phyloP scores from a whole-genome alignment of 2,113 vertebrate species.

The Theristicus caerulescens region DNA sequence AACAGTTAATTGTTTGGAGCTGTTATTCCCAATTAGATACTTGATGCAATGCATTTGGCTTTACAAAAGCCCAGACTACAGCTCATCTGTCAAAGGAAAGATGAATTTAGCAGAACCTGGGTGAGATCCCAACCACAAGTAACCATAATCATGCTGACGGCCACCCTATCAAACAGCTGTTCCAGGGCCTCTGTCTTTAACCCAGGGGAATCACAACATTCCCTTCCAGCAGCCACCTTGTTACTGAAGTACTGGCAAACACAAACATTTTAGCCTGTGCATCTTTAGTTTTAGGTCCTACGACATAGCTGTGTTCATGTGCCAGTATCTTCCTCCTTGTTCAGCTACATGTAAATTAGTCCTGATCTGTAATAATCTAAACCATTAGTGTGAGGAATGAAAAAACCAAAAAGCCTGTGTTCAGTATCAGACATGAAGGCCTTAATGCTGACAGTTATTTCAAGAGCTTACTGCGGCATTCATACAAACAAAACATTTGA shows the following conservation, averaged over 20 bases:
- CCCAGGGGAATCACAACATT: neutral
- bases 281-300: neutral
- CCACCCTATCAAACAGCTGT: neutral
- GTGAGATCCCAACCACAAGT: neutral
- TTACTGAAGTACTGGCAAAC: neutral
- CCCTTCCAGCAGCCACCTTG: neutral
- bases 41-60: neutral
- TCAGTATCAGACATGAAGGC: neutral
- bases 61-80: neutral
- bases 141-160: neutral
- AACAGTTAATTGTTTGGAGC: neutral
- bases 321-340: neutral
- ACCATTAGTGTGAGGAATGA: neutral
- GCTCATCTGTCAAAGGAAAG: neutral
- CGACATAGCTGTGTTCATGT: accelerated
- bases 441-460: neutral
- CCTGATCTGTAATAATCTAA: neutral
- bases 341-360: neutral
- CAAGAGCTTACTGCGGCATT: neutral
- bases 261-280: neutral
- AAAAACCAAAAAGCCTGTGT: neutral
- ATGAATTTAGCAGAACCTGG: neutral
- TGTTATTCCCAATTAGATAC: neutral
- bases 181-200: neutral
- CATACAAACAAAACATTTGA: neutral